These are phyloP conservation scores for Cataglyphis albicans DNA, from an alignment of 2,888 invertebrate genomes.

Conservation along the genomic window DNA sequence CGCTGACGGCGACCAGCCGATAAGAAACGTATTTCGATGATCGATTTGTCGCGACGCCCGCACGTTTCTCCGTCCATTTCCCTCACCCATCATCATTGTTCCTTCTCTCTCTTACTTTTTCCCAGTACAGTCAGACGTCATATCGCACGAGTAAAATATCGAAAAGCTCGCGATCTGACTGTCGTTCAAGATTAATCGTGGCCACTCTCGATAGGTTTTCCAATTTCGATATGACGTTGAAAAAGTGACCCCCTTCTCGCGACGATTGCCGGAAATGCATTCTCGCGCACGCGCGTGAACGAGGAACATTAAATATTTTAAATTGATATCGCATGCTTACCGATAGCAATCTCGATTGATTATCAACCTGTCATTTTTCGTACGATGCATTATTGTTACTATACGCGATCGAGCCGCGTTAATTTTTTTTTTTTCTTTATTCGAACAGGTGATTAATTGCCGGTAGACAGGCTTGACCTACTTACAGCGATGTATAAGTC, in stretches of 20 bases:
- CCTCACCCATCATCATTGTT: conserved; percentile 36
- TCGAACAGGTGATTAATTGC: conserved; percentile 29
- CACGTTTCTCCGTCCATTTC: conserved; percentile 52
- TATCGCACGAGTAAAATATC: conserved; percentile 64
- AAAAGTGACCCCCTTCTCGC: conserved; percentile 45
- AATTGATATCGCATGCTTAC: conserved; percentile 29
- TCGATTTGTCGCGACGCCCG: conserved; percentile 71
- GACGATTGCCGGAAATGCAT: conserved; percentile 27
- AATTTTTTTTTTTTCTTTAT: conserved; percentile 36
- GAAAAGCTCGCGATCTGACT: conserved; percentile 47
- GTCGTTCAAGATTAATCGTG: conserved; percentile 66
- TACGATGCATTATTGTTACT: neutral
- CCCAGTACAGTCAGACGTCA: conserved; percentile 44
- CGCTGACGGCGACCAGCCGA: conserved; percentile 39
- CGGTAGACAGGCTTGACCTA: neutral
- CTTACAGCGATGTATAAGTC: neutral
- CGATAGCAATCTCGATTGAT: conserved; percentile 32
- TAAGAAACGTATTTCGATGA: conserved; percentile 70
- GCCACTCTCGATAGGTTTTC: conserved; percentile 61
- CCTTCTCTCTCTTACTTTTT: conserved; percentile 23
- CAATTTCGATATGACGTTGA: conserved; percentile 52
- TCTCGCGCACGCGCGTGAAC: conserved; percentile 24
- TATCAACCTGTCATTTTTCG: conserved; percentile 15
- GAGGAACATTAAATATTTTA: conserved; percentile 35
- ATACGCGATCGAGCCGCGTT: conserved; percentile 3